Conservation (phyloP, 2,888 invertebrate species). For the Encarsia formosa region DNA sequence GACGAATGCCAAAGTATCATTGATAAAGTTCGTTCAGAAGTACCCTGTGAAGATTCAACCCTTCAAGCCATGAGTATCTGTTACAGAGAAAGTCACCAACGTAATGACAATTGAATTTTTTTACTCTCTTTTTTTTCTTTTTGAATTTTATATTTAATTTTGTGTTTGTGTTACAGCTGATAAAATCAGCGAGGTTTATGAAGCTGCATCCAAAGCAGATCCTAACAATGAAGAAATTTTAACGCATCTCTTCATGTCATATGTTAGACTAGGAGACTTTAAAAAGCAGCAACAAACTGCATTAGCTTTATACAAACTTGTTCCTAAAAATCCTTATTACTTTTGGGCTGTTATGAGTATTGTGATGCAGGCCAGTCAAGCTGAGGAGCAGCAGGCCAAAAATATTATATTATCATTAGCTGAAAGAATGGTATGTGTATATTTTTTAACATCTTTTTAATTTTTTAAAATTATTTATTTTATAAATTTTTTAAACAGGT, state of each 20-base stretch:
- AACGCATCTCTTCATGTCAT: slow-evolving; percentile 92
- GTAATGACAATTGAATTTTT: slow-evolving; percentile 56
- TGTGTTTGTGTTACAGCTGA: slow-evolving; percentile 62
- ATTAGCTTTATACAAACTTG: slow-evolving; percentile 83
- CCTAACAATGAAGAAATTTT: slow-evolving; percentile 88
- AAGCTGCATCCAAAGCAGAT: slow-evolving; percentile 79
- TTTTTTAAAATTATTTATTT: background rate
- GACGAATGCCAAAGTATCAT: slow-evolving; percentile 75
- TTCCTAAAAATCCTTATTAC: slow-evolving; percentile 92
- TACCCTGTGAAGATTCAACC: slow-evolving; percentile 87
- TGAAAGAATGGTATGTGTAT: slow-evolving; percentile 76
- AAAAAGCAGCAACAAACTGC: slow-evolving; percentile 88
- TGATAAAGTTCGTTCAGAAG: slow-evolving; percentile 71
- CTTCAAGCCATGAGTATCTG: slow-evolving; percentile 94
- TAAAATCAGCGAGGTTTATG: slow-evolving; percentile 84
- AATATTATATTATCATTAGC: slow-evolving; percentile 80
- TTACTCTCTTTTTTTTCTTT: background rate
- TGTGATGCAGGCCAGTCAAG: slow-evolving; percentile 74
- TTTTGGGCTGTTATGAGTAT: slow-evolving; percentile 98
- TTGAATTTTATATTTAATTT: background rate
- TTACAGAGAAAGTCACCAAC: slow-evolving; percentile 85
- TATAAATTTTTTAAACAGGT: slow-evolving; percentile 33
- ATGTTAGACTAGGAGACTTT: slow-evolving; percentile 85
- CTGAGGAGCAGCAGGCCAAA: slow-evolving; percentile 51
- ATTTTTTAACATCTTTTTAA: background rate